These are phyloP conservation scores for Drosophila auraria DNA, from an alignment of 1,140 invertebrate species.

Conservation along the genomic window DNA sequence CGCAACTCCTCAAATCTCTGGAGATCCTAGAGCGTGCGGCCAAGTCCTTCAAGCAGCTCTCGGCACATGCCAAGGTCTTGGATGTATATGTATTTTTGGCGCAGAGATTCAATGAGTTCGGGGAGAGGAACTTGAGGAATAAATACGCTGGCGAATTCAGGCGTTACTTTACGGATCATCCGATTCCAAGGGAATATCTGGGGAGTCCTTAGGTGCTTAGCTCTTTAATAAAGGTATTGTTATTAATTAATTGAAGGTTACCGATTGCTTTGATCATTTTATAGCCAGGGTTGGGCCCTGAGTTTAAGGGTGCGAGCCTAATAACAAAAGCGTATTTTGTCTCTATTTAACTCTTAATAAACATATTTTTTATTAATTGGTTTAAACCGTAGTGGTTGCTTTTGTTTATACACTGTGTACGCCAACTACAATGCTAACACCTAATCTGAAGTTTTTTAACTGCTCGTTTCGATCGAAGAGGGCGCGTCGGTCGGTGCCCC, in stretches of 20 bases:
- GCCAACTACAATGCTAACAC: slow-evolving; percentile 68
- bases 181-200: slow-evolving; percentile 80
- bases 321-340: background rate
- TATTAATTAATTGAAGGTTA: slow-evolving; percentile 3
- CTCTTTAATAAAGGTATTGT: slow-evolving; percentile 33
- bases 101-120: slow-evolving; percentile 89
- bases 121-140: slow-evolving; percentile 88
- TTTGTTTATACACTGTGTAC: slow-evolving; percentile 50
- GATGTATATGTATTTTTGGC: slow-evolving; percentile 88
- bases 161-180: slow-evolving; percentile 89
- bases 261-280: background rate
- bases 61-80: slow-evolving; percentile 90
- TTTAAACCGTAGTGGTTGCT: slow-evolving; percentile 67
- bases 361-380: slow-evolving; percentile 73
- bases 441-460: slow-evolving; percentile 59
- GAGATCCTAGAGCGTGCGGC: slow-evolving; percentile 89
- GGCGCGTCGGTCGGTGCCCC: background rate
- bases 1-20: slow-evolving; percentile 88
- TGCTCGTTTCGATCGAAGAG: slow-evolving; percentile 29
- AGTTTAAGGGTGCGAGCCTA: too few species aligned
- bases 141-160: slow-evolving; percentile 90
- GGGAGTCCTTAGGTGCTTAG: slow-evolving; percentile 60
- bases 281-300: too few species aligned
- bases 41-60: slow-evolving; percentile 89
- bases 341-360: slow-evolving; percentile 68